Evolutionary conservation across 2,888 invertebrate species (phyloP).

Genomic region (Stomorhina lunata): DNA sequence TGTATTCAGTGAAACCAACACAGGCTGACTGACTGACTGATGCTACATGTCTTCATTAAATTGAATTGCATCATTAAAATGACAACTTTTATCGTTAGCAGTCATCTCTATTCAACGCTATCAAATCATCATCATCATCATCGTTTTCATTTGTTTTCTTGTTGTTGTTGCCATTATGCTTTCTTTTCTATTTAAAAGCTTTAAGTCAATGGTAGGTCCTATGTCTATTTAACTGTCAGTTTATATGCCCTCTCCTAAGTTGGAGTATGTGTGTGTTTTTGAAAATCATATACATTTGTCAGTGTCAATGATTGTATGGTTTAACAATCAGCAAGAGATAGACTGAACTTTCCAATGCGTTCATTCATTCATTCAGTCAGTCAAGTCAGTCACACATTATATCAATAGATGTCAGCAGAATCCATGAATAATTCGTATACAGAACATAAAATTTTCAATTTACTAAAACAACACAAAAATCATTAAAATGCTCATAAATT

Average conservation of each 20-base stretch:
- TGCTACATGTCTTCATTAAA: conserved; percentile 57
- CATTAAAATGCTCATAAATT: too few species aligned
- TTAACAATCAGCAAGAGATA: background rate
- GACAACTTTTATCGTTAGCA: conserved; percentile 62
- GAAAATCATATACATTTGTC: background rate
- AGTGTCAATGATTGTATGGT: conserved; percentile 11
- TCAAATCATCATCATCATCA: conserved; percentile 52
- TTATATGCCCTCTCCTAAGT: background rate
- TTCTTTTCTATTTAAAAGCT: conserved; percentile 32
- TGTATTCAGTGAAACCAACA: too few species aligned
- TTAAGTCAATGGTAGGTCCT: conserved; percentile 24
- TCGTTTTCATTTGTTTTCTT: background rate
- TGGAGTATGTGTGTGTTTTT: background rate
- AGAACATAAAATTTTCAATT: too few species aligned
- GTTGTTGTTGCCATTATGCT: background rate
- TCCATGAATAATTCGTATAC: conserved; percentile 53
- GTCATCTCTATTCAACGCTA: conserved; percentile 59
- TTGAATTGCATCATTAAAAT: conserved; percentile 65
- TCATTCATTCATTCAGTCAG: too few species aligned
- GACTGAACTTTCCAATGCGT: background rate
- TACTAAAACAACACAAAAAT: too few species aligned
- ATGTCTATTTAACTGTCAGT: conserved; percentile 1
- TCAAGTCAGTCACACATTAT: conserved; percentile 38
- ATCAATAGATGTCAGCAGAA: conserved; percentile 62
- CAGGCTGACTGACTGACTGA: too few species aligned